Evolutionary conservation across 2,888 invertebrate species (phyloP).

Genomic region (Cephus rjabovi): DNA sequence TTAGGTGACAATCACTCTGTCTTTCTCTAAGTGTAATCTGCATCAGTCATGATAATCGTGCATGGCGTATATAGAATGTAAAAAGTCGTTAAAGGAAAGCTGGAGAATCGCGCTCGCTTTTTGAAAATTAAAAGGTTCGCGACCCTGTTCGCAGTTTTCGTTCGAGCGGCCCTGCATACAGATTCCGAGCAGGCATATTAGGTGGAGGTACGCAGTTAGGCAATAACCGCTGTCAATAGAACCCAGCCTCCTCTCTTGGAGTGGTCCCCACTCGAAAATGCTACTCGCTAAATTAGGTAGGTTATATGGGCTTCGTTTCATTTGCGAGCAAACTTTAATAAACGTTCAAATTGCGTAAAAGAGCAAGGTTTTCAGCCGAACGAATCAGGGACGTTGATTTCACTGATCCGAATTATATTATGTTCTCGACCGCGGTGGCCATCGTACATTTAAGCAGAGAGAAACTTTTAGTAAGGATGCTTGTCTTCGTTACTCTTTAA

Average conservation of each 20-base stretch:
- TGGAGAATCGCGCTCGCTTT: background rate
- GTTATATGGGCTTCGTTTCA: conserved; percentile 68
- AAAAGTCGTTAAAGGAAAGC: background rate
- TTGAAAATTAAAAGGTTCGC: conserved; percentile 37
- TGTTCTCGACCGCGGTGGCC: background rate
- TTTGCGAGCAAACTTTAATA: conserved; percentile 68
- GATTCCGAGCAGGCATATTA: conserved; percentile 65
- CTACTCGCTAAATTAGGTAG: conserved; percentile 68
- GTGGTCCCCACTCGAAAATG: conserved; percentile 66
- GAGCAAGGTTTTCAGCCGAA: conserved; percentile 67
- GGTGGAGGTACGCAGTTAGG: conserved; percentile 67
- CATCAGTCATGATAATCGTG: background rate
- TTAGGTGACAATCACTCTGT: background rate
- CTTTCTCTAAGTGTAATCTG: background rate
- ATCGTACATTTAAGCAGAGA: background rate
- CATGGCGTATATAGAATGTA: background rate
- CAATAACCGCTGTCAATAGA: conserved; percentile 68
- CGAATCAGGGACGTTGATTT: conserved; percentile 30
- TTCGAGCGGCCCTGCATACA: conserved; percentile 61
- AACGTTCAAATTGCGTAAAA: conserved; percentile 68
- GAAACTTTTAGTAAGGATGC: background rate
- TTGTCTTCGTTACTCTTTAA: background rate
- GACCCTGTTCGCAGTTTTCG: conserved; percentile 62
- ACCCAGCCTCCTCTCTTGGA: conserved; percentile 55
- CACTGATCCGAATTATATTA: conserved; percentile 18